These are phyloP conservation scores for Heteromurus nitidus DNA, from an alignment of 2,888 invertebrate genomes.

Conservation along the genomic window DNA sequence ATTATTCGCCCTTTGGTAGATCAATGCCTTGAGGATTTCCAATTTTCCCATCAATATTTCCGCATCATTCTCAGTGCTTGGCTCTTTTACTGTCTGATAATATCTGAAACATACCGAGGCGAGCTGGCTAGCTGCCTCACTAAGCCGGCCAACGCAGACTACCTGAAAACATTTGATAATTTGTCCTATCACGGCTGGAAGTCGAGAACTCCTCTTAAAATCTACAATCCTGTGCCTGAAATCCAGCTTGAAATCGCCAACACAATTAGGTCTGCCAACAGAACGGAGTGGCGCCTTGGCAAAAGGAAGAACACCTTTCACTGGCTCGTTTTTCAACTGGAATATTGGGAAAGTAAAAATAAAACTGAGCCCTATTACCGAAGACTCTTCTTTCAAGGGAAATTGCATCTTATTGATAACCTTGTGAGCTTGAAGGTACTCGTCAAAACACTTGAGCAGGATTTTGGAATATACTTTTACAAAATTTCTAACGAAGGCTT, in stretches of 20 bases:
- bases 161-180: conserved; percentile 22
- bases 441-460: neutral
- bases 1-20: conserved; percentile 2
- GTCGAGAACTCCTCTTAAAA: neutral
- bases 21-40: neutral
- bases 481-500: conserved; percentile 32
- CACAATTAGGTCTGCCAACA: conserved; percentile 8
- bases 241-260: neutral
- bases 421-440: conserved; percentile 11
- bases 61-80: neutral
- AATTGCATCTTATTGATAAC: conserved; percentile 30
- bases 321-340: neutral
- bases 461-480: neutral
- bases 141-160: neutral
- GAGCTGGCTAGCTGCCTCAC: conserved; percentile 5
- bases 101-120: conserved; percentile 16
- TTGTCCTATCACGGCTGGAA: neutral
- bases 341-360: neutral
- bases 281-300: conserved; percentile 34
- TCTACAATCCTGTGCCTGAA: conserved; percentile 11
- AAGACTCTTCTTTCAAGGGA: conserved; percentile 21
- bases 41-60: neutral
- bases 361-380: neutral
- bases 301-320: conserved; percentile 22
- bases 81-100: conserved; percentile 13